phyloP scores from a whole-genome alignment of 2,797 vertebrate genomes.

The Pelobates cultripes region DNA sequence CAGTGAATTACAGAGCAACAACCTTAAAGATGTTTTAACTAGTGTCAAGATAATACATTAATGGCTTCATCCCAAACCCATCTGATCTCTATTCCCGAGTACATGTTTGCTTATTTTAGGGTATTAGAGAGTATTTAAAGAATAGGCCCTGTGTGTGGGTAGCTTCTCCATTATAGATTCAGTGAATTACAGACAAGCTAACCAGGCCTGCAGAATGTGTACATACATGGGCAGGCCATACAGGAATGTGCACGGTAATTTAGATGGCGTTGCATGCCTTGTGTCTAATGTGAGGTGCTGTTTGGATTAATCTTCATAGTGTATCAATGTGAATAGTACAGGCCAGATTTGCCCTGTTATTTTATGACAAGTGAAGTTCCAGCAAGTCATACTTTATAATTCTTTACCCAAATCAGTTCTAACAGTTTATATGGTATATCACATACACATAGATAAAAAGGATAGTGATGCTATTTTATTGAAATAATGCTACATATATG shows the following conservation, averaged over 20 bases:
- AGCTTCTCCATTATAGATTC: background rate
- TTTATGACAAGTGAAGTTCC: too few relatives aligned
- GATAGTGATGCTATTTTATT: too few relatives aligned
- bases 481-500: too few relatives aligned
- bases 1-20: background rate
- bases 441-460: too few relatives aligned
- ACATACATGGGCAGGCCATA: slow-evolving; percentile 8
- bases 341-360: background rate
- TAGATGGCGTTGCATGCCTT: background rate
- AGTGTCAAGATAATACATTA: slow-evolving; percentile 7
- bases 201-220: slow-evolving; percentile 1
- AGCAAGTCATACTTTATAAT: too few relatives aligned
- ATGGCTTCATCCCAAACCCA: slow-evolving; percentile 1
- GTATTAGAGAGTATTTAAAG: background rate
- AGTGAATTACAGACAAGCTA: background rate
- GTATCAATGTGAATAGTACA: background rate
- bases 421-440: too few relatives aligned
- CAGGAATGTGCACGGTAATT: slow-evolving; percentile 3
- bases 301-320: background rate
- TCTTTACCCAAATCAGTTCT: too few relatives aligned
- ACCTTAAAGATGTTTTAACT: slow-evolving; percentile 16
- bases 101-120: background rate
- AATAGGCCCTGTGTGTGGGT: background rate
- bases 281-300: background rate
- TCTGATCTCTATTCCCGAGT: too few relatives aligned